A percentile compares a stretch with the other conserved stretches of the same genome.
Conservation (phyloP, 1,140 invertebrate species). For the Dinothrombium tinctorium region DNA sequence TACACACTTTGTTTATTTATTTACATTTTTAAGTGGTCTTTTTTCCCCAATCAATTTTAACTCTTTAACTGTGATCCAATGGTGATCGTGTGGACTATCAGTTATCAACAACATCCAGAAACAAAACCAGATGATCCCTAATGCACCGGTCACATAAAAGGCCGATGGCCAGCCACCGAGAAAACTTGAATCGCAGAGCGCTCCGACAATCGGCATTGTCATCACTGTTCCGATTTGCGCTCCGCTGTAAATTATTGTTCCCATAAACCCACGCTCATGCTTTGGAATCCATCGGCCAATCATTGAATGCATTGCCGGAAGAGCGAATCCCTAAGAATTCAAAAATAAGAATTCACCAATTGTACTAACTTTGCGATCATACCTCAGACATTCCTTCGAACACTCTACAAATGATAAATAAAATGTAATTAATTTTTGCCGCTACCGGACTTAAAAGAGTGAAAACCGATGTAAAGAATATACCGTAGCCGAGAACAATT, state of each 20-base stretch:
- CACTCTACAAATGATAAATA: constrained; percentile 7
- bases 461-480: constrained; percentile 34
- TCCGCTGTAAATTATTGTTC: constrained; percentile 13
- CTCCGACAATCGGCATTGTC: constrained; percentile 15
- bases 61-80: constrained; percentile 33
- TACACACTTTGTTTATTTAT: too few relatives aligned
- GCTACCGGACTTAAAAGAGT: constrained; percentile 8
- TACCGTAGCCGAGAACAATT: constrained; percentile 54
- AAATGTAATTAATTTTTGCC: constrained; percentile 1
- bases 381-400: constrained; percentile 13
- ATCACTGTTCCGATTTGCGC: constrained; percentile 19
- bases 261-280: constrained; percentile 9
- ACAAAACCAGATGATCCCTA: constrained; percentile 49
- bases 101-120: constrained; percentile 60
- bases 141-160: constrained; percentile 38
- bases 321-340: constrained; percentile 16
- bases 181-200: constrained; percentile 22
- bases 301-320: constrained; percentile 21
- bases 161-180: constrained; percentile 38
- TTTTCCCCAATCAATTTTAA: too few relatives aligned
- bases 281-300: constrained; percentile 18
- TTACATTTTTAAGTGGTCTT: too few relatives aligned
- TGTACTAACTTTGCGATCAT: too few relatives aligned
- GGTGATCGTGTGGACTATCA: constrained; percentile 60
- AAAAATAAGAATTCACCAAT: background rate